Percentiles rank a stretch among this genome's conserved stretches.
Conservation (phyloP, 2,797 vertebrate genomes). For the Poeciliopsis gracilis region DNA sequence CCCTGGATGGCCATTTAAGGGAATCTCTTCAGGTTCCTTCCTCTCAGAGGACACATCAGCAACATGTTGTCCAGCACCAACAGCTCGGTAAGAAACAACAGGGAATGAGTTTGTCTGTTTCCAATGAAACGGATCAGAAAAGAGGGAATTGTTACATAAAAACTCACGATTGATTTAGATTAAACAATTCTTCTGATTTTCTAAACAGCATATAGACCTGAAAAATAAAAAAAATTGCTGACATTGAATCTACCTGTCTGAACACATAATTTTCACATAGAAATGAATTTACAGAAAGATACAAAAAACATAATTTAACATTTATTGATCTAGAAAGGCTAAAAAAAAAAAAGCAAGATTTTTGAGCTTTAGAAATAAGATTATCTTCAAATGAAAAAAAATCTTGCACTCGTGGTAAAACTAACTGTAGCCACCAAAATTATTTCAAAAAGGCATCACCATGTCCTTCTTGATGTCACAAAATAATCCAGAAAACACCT, state of each 20-base stretch:
- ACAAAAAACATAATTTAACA: background rate
- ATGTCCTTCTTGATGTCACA: background rate
- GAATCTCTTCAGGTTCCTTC: conserved; percentile 69
- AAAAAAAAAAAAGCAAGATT: background rate
- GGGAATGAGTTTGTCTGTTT: background rate
- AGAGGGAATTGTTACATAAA: background rate
- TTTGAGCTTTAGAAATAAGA: background rate
- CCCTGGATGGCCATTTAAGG: conserved; percentile 76
- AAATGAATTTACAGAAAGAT: background rate
- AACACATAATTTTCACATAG: background rate
- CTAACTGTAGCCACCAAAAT: no score
- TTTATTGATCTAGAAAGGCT: background rate
- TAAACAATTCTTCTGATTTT: background rate
- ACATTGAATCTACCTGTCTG: background rate
- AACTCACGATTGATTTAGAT: background rate
- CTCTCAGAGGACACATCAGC: conserved; percentile 76
- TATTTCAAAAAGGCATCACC: background rate
- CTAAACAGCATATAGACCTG: no score
- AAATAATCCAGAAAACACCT: background rate
- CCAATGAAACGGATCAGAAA: background rate
- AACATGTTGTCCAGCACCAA: conserved; percentile 73
- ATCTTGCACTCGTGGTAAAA: background rate
- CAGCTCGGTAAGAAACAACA: conserved; percentile 66
- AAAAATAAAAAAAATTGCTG: background rate
- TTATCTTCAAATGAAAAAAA: background rate